A percentile compares a stretch with the other conserved stretches of the same genome.
Evolutionary conservation across 2,797 vertebrate genomes (phyloP).

Genomic region (Typhlichthys eigenmanni): DNA sequence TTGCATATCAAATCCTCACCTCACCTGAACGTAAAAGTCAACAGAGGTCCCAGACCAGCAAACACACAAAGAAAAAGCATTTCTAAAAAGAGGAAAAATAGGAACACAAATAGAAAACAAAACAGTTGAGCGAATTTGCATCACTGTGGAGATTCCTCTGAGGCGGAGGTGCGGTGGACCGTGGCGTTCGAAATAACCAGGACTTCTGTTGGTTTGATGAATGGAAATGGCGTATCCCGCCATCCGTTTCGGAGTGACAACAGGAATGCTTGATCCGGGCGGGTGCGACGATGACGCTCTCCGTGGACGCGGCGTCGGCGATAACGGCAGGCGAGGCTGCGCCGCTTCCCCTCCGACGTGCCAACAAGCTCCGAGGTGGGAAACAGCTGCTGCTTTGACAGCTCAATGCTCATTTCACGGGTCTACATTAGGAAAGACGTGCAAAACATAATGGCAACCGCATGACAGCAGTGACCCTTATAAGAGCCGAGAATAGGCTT

Average conservation of each 20-base stretch:
- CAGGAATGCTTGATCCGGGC: constrained; percentile 55
- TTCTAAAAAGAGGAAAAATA: constrained; percentile 4
- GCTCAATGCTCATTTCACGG: constrained; percentile 13
- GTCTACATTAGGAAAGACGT: constrained; percentile 22
- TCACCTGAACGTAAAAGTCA: too few species aligned
- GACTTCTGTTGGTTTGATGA: constrained; percentile 46
- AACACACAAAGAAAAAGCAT: too few species aligned
- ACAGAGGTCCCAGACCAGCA: too few species aligned
- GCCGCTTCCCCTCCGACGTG: constrained; percentile 4
- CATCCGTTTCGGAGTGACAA: constrained; percentile 46
- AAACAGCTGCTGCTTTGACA: constrained; percentile 23
- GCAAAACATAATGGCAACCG: constrained; percentile 39
- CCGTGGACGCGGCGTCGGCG: constrained; percentile 35
- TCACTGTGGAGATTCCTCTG: constrained; percentile 34
- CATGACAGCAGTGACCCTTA: constrained; percentile 38
- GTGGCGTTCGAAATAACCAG: constrained; percentile 41
- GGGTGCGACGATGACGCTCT: constrained; percentile 26
- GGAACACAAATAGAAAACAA: neutral
- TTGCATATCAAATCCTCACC: too few species aligned
- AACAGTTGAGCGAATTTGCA: constrained; percentile 35
- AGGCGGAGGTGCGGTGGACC: constrained; percentile 28
- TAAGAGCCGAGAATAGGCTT: constrained; percentile 25
- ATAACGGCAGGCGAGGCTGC: constrained; percentile 52
- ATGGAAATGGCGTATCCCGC: constrained; percentile 35
- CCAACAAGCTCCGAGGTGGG: neutral